phyloP scores from a whole-genome alignment of 2,113 vertebrate species.

The Pedionomus torquatus region DNA sequence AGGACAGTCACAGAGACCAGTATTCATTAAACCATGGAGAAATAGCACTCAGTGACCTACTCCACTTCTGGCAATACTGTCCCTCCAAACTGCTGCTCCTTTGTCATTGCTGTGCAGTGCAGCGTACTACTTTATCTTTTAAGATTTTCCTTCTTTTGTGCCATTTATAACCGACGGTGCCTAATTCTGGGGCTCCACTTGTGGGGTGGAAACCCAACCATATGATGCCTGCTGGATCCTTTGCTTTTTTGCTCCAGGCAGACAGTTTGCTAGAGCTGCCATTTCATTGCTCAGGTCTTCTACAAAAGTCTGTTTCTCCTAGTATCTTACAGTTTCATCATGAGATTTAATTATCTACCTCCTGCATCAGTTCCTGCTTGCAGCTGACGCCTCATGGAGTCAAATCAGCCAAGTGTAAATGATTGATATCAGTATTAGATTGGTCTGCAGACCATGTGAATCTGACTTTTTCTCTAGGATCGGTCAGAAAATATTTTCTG shows the following conservation, averaged over 20 bases:
- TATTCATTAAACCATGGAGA: background rate
- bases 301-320: background rate
- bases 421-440: background rate
- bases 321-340: background rate
- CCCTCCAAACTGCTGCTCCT: background rate
- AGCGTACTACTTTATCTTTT: background rate
- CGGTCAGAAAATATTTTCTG: background rate
- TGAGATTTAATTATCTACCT: background rate
- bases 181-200: background rate
- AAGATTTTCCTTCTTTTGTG: background rate
- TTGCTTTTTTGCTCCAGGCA: background rate
- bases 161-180: background rate
- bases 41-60: accelerated
- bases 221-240: background rate
- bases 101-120: background rate
- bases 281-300: background rate
- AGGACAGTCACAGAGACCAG: background rate
- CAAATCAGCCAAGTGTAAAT: background rate
- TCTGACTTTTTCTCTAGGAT: background rate
- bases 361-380: background rate
- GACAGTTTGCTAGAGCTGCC: background rate
- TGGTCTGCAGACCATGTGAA: background rate
- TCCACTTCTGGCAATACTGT: accelerated
- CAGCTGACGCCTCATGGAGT: background rate
- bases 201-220: accelerated